These are phyloP conservation scores for Poecilia wingei DNA, from an alignment of 2,797 vertebrate genomes.

Conservation along the genomic window DNA sequence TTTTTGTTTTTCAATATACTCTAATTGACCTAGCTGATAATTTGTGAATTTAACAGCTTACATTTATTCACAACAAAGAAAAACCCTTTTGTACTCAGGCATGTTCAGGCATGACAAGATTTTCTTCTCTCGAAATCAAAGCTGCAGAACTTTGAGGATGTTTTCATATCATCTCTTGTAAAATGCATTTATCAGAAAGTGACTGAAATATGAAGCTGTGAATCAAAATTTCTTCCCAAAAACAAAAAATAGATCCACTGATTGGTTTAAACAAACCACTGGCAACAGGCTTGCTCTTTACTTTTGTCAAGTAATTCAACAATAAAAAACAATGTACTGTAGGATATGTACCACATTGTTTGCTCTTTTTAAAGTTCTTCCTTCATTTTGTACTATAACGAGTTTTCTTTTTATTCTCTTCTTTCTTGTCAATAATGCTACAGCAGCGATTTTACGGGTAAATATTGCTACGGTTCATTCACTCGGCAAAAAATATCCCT, in stretches of 20 bases:
- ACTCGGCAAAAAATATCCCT: not conserved
- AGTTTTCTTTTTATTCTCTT: not conserved
- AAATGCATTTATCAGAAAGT: not conserved
- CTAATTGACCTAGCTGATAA: not conserved
- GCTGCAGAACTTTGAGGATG: not conserved
- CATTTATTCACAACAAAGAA: not conserved
- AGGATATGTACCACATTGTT: not conserved
- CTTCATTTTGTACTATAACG: not conserved
- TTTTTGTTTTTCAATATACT: not conserved
- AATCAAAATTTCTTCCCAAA: not conserved
- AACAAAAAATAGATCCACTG: not conserved
- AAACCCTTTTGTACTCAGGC: slow-evolving; percentile 11
- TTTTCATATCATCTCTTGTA: not conserved
- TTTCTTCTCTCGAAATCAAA: not conserved
- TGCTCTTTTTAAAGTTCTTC: not conserved
- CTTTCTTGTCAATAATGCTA: not conserved
- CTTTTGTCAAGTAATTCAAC: not conserved
- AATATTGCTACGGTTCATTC: not conserved
- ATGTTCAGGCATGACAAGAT: slow-evolving; percentile 45
- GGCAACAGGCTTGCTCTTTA: not conserved
- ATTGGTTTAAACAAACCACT: not conserved
- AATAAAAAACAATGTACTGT: not conserved
- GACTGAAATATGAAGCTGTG: not conserved
- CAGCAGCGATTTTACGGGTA: not conserved
- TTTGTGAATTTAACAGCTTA: not conserved